Conservation (phyloP, 2,113 vertebrate species). For the Larimichthys crocea region DNA sequence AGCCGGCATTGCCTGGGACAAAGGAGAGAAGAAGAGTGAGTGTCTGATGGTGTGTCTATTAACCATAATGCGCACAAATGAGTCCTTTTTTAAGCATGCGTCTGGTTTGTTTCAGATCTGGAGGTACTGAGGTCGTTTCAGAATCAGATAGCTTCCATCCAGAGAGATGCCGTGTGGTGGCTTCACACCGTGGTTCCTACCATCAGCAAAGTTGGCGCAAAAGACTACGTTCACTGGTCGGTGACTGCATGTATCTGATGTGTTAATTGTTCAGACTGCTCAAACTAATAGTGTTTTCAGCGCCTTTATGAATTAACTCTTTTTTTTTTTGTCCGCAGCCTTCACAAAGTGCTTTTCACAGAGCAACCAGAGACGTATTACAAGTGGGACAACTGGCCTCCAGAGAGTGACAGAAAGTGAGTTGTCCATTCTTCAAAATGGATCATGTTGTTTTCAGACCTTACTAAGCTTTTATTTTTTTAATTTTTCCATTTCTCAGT, state of each 20-base stretch:
- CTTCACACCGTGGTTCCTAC: constrained; percentile 96
- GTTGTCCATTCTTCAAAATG: constrained; percentile 37
- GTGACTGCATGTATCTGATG: not conserved
- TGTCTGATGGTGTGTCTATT: not conserved
- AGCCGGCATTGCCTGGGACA: constrained; percentile 97
- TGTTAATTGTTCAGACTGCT: not conserved
- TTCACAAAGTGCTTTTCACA: constrained; percentile 99
- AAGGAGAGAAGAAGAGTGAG: constrained; percentile 98
- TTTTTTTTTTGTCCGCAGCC: constrained; percentile 78
- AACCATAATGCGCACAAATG: too few species aligned
- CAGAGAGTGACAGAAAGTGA: constrained; percentile 98
- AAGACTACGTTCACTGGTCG: constrained; percentile 98
- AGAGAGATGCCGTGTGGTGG: constrained; percentile 98
- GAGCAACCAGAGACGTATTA: constrained; percentile 99
- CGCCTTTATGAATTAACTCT: not conserved
- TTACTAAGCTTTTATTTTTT: not conserved
- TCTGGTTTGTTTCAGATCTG: constrained; percentile 85
- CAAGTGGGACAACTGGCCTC: constrained; percentile 99
- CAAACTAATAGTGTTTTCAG: not conserved
- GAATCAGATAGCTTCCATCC: constrained; percentile 97
- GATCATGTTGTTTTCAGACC: not conserved
- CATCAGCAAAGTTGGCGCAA: constrained; percentile 94
- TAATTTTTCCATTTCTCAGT: constrained; percentile 71
- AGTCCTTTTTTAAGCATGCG: not conserved
- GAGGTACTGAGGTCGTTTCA: constrained; percentile 95